Evolutionary conservation across 1,140 invertebrate genomes (phyloP).

Genomic region (Chlorops oryzae): DNA sequence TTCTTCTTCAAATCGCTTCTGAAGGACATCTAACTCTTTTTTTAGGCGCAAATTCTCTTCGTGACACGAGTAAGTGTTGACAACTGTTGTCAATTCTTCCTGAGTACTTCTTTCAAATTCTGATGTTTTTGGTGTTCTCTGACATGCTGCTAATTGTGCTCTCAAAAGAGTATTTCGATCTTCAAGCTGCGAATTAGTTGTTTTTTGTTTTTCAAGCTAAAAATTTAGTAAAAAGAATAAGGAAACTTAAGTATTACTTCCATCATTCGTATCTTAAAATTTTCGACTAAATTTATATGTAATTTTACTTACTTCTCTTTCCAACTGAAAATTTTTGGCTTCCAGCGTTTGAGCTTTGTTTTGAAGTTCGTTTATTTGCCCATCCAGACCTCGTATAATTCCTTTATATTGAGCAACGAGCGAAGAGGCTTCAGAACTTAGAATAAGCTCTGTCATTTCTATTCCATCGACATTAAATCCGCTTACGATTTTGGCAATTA

Average conservation of each 20-base stretch:
- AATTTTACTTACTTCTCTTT: slow-evolving; percentile 60
- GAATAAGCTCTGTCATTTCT: slow-evolving; percentile 51
- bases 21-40: slow-evolving; percentile 43
- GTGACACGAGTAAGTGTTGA: slow-evolving; percentile 21
- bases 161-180: slow-evolving; percentile 85
- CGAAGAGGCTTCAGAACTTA: slow-evolving; percentile 53
- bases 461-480: slow-evolving; percentile 44
- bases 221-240: no score
- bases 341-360: slow-evolving; percentile 52
- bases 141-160: slow-evolving; percentile 55
- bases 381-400: slow-evolving; percentile 81
- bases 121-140: no score
- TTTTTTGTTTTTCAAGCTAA: no score
- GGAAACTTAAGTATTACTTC: no score
- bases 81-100: slow-evolving; percentile 1
- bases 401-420: slow-evolving; percentile 78
- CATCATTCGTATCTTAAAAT: no score
- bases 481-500: slow-evolving; percentile 38
- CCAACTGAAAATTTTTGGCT: slow-evolving; percentile 52
- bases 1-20: slow-evolving; percentile 27
- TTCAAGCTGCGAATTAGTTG: slow-evolving; percentile 68
- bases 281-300: no score
- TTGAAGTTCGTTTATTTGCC: slow-evolving; percentile 60
- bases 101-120: not conserved
- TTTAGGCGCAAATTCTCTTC: slow-evolving; percentile 42